Evolutionary conservation across 2,797 vertebrate species (phyloP).

Genomic region (Melanotaenia boesemani): DNA sequence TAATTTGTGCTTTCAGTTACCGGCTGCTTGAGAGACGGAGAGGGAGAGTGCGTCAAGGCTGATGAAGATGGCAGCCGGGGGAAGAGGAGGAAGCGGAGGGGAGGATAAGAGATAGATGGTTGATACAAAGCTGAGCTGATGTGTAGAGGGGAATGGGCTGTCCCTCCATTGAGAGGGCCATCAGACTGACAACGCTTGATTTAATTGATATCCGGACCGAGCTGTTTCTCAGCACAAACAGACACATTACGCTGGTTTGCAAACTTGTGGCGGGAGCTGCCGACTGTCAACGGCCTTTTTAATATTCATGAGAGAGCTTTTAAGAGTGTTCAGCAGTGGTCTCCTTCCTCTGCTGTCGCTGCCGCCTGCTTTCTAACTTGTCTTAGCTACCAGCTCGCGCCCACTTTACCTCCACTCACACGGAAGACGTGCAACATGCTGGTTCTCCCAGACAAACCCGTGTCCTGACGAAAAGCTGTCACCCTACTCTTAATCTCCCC

Average conservation of each 20-base stretch:
- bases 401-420: slow-evolving; percentile 60
- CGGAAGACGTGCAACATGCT: slow-evolving; percentile 49
- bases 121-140: slow-evolving; percentile 93
- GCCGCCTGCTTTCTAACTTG: slow-evolving; percentile 44
- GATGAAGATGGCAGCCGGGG: slow-evolving; percentile 66
- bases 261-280: slow-evolving; percentile 90
- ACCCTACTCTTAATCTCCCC: slow-evolving; percentile 92
- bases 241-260: slow-evolving; percentile 93
- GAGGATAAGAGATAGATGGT: slow-evolving; percentile 85
- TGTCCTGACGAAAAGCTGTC: slow-evolving; percentile 90
- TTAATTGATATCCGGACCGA: slow-evolving; percentile 93
- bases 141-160: slow-evolving; percentile 92
- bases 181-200: slow-evolving; percentile 92
- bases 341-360: slow-evolving; percentile 43
- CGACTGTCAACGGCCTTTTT: slow-evolving; percentile 90
- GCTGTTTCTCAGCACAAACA: slow-evolving; percentile 89
- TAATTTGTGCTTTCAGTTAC: slow-evolving; percentile 95
- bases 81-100: slow-evolving; percentile 46
- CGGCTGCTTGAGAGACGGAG: slow-evolving; percentile 77
- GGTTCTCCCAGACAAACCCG: slow-evolving; percentile 77
- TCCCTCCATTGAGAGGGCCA: slow-evolving; percentile 94
- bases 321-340: slow-evolving; percentile 86
- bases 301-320: slow-evolving; percentile 95
- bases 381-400: slow-evolving; percentile 54
- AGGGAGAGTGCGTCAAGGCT: slow-evolving; percentile 37